phyloP scores from a whole-genome alignment of 2,888 invertebrate genomes.

The Chloroclysta siterata region DNA sequence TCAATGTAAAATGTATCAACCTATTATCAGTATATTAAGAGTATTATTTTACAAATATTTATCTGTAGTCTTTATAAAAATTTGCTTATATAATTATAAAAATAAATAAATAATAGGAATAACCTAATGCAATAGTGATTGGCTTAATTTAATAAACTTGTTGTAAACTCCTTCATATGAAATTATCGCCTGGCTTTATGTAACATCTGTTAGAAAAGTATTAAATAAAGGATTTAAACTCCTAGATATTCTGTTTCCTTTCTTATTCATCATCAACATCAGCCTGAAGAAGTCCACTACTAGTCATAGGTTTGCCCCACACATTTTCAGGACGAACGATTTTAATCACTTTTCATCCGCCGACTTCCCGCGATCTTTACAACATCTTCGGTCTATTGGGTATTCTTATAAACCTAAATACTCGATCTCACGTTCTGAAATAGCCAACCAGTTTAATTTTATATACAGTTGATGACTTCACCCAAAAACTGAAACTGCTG shows the following conservation, averaged over 20 bases:
- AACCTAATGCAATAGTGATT: slow-evolving; percentile 23
- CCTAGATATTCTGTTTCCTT: slow-evolving; percentile 11
- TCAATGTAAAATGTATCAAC: slow-evolving; percentile 35
- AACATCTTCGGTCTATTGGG: too few species aligned
- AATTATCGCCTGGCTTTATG: slow-evolving; percentile 61
- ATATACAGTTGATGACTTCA: too few species aligned
- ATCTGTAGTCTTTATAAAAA: slow-evolving; percentile 16
- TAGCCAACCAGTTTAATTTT: too few species aligned
- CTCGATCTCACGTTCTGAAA: too few species aligned
- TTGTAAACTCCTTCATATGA: slow-evolving; percentile 17
- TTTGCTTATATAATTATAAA: slow-evolving; percentile 22
- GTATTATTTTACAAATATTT: slow-evolving; percentile 7
- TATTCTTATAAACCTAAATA: too few species aligned
- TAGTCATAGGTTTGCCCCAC: too few species aligned
- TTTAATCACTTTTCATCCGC: too few species aligned
- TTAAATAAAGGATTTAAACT: slow-evolving; percentile 59
- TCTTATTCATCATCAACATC: too few species aligned
- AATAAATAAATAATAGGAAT: slow-evolving; percentile 7
- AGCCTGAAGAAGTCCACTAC: too few species aligned
- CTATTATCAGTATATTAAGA: slow-evolving; percentile 31
- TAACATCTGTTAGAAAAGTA: slow-evolving; percentile 65
- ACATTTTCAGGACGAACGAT: too few species aligned
- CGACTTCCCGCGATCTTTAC: too few species aligned
- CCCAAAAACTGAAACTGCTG: too few species aligned
- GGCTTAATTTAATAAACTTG: slow-evolving; percentile 32